Base-by-base conservation (phyloP, 2,888 invertebrate genomes). In the Pandemis heparana region DNA sequence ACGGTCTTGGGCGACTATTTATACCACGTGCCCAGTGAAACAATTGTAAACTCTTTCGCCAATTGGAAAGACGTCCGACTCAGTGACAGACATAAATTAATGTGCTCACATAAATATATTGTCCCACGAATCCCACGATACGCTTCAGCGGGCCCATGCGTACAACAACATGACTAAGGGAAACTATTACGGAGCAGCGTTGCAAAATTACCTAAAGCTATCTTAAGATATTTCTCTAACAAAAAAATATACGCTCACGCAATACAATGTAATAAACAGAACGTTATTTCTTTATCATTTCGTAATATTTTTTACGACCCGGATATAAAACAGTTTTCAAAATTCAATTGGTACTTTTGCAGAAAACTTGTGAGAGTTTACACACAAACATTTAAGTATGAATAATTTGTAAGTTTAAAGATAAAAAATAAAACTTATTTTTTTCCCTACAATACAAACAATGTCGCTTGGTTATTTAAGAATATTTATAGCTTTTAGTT, bases 11-110 rank as follows among this genome's bases (percentile, higher is more conserved):
- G 70, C 82, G 79, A 76, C 83, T 91, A 91, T 92, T 91, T 90
- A 86, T 86, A 87, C 68, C 77, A 75, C 79, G 71, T 75, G 80
- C 79, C 82, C 85, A 83, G 82, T 77, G 79, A 83, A 88, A 89
- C 89, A 88, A 91, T 91, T 83, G 87, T 83, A 80, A 83, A 85
- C 82, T 86, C 84, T 88, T 89, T 86, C 87, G 89, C 88, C 89
- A 89, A 88, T 89, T 87, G 88, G 87, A 87, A 91, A 90, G 84
- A 87, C 84, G 88, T 88, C 82, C 79, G 79, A 83, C 80, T 76
- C 77, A 62, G 80, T 83, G 89, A 87, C 90, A 89, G 81, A 86
- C 85, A 89, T 86, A 84, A 89, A 92, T 89, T 78, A 83, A 80
- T 82, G 80, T 78, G 64, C 39, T 46, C 59, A 82, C 84, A 83